These are phyloP conservation scores for Cyprinus carpio DNA, from an alignment of 2,113 vertebrate genomes.

Conservation along the genomic window DNA sequence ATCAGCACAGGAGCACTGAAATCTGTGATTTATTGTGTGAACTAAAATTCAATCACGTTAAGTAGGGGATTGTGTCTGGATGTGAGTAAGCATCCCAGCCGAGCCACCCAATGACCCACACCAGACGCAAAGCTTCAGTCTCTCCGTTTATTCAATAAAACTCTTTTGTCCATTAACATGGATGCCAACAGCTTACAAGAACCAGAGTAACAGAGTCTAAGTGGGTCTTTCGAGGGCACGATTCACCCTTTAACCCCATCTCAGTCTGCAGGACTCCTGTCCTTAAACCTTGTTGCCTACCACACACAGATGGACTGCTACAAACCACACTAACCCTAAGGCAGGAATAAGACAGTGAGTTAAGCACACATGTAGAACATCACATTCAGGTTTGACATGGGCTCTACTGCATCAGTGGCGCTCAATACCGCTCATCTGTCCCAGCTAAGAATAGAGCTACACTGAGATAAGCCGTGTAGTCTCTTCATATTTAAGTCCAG, in stretches of 20 bases:
- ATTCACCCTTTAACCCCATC: slow-evolving; percentile 59
- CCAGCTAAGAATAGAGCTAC: slow-evolving; percentile 47
- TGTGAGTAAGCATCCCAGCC: slow-evolving; percentile 32
- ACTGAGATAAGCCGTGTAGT: slow-evolving; percentile 37
- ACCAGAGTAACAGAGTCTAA: slow-evolving; percentile 51
- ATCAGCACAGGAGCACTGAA: slow-evolving; percentile 52
- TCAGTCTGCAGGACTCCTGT: slow-evolving; percentile 38
- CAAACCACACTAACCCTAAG: slow-evolving; percentile 52
- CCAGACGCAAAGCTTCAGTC: slow-evolving; percentile 46
- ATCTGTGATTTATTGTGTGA: slow-evolving; percentile 45
- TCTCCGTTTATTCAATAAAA: slow-evolving; percentile 61
- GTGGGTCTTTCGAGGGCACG: slow-evolving; percentile 40
- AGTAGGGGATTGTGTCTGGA: slow-evolving; percentile 15
- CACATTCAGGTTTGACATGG: slow-evolving; percentile 49
- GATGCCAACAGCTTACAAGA: slow-evolving; percentile 56
- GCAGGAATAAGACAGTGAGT: slow-evolving; percentile 42
- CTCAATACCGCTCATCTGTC: slow-evolving; percentile 54
- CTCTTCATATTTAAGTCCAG: background rate
- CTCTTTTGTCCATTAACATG: slow-evolving; percentile 57
- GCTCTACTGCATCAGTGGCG: slow-evolving; percentile 49
- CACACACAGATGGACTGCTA: slow-evolving; percentile 48
- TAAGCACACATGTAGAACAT: slow-evolving; percentile 52
- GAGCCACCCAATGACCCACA: slow-evolving; percentile 46
- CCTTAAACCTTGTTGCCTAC: slow-evolving; percentile 59
- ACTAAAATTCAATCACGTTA: slow-evolving; percentile 53